Percentiles rank a stretch among this genome's conserved stretches.
These are phyloP conservation scores for Cryptoblepharus egeriae DNA, from an alignment of 2,797 vertebrate species.

Conservation along the genomic window DNA sequence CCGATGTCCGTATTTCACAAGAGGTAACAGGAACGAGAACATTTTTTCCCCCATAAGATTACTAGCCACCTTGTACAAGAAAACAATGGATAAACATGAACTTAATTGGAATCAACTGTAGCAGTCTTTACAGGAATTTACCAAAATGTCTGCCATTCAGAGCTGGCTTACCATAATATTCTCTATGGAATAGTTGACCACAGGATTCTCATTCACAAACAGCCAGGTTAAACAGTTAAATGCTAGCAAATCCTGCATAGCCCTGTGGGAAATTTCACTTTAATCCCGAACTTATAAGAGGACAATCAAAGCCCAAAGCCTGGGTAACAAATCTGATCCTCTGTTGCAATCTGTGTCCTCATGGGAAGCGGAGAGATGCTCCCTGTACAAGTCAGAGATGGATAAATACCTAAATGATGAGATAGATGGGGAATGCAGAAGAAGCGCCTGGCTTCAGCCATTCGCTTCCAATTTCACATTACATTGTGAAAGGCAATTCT, in stretches of 20 bases:
- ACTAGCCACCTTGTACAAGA: constrained; percentile 68
- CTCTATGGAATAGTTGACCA: constrained; percentile 92
- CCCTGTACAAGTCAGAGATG: constrained; percentile 92
- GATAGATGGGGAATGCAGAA: constrained; percentile 97
- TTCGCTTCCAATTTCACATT: constrained; percentile 99
- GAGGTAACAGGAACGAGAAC: constrained; percentile 45
- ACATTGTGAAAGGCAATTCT: constrained; percentile 98
- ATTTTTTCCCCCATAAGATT: constrained; percentile 71
- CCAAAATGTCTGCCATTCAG: constrained; percentile 79
- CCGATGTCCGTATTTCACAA: constrained; percentile 60
- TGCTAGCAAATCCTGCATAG: constrained; percentile 98
- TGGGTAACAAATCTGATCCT: constrained; percentile 99
- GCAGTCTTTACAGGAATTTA: constrained; percentile 80
- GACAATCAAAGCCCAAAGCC: constrained; percentile 99
- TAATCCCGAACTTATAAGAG: constrained; percentile 99
- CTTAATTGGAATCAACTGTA: constrained; percentile 82
- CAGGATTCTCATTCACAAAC: constrained; percentile 90
- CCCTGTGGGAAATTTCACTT: constrained; percentile 99
- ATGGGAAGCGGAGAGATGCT: constrained; percentile 93
- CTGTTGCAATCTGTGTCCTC: constrained; percentile 94
- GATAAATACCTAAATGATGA: constrained; percentile 99
- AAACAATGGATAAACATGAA: constrained; percentile 76
- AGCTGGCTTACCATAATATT: constrained; percentile 86
- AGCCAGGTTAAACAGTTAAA: constrained; percentile 99
- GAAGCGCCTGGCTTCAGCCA: constrained; percentile 93